These are phyloP conservation scores for Orchesellides sinensis DNA, from an alignment of 2,888 invertebrate genomes.

Conservation along the genomic window DNA sequence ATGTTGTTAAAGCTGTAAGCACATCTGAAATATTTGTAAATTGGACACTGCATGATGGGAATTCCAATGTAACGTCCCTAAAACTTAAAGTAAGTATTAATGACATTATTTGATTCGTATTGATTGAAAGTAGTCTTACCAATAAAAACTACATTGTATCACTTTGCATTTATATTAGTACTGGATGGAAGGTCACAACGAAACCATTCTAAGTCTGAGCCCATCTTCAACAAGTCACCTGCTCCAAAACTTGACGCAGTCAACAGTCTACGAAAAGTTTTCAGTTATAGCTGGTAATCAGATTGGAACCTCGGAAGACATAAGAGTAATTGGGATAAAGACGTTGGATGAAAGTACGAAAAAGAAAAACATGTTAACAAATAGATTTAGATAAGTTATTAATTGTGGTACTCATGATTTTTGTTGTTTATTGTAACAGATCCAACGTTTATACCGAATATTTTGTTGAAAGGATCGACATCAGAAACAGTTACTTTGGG, in stretches of 20 bases:
- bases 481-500: constrained; percentile 88
- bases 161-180: too few species aligned
- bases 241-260: constrained; percentile 82
- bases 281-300: constrained; percentile 83
- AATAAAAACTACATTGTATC: too few species aligned
- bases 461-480: constrained; percentile 85
- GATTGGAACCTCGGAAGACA: constrained; percentile 81
- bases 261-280: constrained; percentile 82
- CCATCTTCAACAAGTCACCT: constrained; percentile 76
- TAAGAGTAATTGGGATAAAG: constrained; percentile 79
- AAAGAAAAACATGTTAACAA: too few species aligned
- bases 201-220: constrained; percentile 32
- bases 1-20: constrained; percentile 86
- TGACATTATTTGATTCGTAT: not conserved
- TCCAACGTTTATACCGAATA: constrained; percentile 87
- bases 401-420: too few species aligned
- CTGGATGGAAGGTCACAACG: constrained; percentile 14
- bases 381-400: too few species aligned
- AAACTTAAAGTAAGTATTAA: constrained; percentile 78
- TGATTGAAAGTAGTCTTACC: too few species aligned
- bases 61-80: constrained; percentile 83
- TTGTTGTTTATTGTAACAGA: constrained; percentile 77
- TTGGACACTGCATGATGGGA: constrained; percentile 89
- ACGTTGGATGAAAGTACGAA: constrained; percentile 81
- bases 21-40: constrained; percentile 86